Conservation (phyloP, 2,797 vertebrate species). For the Coregonus sp. region DNA sequence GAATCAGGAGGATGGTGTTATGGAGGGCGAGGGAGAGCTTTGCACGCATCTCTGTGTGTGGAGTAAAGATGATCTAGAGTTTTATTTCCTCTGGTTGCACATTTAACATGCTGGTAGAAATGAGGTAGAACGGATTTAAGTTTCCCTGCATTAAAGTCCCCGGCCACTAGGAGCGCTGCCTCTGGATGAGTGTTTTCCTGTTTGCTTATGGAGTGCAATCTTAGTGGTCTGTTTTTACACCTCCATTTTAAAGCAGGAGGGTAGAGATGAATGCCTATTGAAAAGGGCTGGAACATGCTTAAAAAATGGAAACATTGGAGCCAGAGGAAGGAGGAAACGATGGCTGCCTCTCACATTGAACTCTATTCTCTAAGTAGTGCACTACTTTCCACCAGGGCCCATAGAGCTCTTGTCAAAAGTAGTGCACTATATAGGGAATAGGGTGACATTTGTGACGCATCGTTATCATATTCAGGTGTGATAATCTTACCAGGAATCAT, state of each 20-base stretch:
- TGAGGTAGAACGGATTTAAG: too few relatives aligned
- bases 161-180: too few relatives aligned
- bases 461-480: conserved; percentile 61
- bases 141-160: too few relatives aligned
- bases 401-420: not conserved
- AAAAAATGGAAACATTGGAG: conserved; percentile 50
- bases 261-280: conserved; percentile 52
- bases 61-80: too few relatives aligned
- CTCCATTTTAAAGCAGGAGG: conserved; percentile 34
- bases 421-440: not conserved
- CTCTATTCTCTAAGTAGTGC: not conserved
- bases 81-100: too few relatives aligned
- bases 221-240: conserved; percentile 52
- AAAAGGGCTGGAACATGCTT: conserved; percentile 48
- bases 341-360: not conserved
- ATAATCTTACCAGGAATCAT: conserved; percentile 60
- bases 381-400: not conserved
- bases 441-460: not conserved
- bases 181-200: too few relatives aligned
- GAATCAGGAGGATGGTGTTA: too few relatives aligned
- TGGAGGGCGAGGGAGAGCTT: too few relatives aligned
- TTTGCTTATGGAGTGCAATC: too few relatives aligned
- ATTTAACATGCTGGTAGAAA: too few relatives aligned
- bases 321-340: conserved; percentile 36
- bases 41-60: too few relatives aligned